phyloP scores from a whole-genome alignment of 2,797 vertebrate genomes.

The Nothura maculosa region DNA sequence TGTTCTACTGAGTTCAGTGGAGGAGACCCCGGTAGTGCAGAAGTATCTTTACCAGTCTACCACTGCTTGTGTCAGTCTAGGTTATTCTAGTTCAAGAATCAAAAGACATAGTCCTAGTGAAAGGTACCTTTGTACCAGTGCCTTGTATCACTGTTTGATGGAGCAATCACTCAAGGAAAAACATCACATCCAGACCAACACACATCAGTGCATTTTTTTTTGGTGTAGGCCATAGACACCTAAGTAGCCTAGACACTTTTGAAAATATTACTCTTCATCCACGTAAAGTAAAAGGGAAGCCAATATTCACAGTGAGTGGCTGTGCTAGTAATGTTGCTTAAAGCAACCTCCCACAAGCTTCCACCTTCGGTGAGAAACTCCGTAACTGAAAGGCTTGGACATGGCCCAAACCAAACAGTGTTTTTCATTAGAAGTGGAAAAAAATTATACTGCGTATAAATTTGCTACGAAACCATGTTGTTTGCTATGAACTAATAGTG shows the following conservation, averaged over 20 bases:
- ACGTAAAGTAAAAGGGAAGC: slow-evolving; percentile 57
- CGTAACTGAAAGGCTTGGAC: slow-evolving; percentile 25
- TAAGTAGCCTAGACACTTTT: slow-evolving; percentile 29
- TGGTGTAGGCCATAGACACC: background rate
- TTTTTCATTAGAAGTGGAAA: slow-evolving; percentile 57
- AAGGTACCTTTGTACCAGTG: slow-evolving; percentile 15
- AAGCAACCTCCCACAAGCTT: slow-evolving; percentile 49
- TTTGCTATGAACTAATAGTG: slow-evolving; percentile 39
- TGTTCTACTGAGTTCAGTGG: background rate
- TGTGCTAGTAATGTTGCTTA: slow-evolving; percentile 39
- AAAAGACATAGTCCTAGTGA: background rate
- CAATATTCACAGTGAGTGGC: slow-evolving; percentile 46
- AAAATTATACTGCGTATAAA: slow-evolving; percentile 12
- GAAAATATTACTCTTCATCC: slow-evolving; percentile 50
- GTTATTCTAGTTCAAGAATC: slow-evolving; percentile 4
- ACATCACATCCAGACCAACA: background rate
- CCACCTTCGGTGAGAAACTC: slow-evolving; percentile 40
- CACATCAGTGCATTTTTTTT: background rate
- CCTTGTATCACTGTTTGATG: background rate
- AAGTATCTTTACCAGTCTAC: background rate
- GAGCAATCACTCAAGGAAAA: slow-evolving; percentile 14
- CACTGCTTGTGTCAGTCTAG: background rate
- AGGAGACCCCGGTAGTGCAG: background rate
- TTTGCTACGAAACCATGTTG: slow-evolving; percentile 32
- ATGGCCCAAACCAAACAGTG: slow-evolving; percentile 54